Base-by-base conservation (phyloP, 2,888 invertebrate genomes). In the Tromatobia lineatoria region DNA sequence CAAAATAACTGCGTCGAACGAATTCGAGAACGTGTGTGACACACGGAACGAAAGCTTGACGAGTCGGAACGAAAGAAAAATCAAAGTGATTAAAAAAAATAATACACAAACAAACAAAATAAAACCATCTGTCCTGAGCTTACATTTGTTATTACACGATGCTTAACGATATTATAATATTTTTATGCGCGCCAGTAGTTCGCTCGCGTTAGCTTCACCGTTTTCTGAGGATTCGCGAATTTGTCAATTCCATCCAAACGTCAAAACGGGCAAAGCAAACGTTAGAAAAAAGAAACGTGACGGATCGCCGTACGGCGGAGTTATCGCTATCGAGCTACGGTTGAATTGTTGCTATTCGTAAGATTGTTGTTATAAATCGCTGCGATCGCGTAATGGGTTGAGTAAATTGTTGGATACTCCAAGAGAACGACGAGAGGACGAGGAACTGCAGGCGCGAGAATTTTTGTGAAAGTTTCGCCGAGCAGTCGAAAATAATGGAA, bases 81-180 rank as follows among this genome's bases (percentile, higher is more conserved):
- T 64, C 64, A 20, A 70, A 76, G 80, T 64, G 42, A 59, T 50
- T 70, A 23, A 59, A 73, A 42, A 80, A 84, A 74, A 82, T 83
- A 81, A 47, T 66, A 67, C 25, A 83, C 15, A 42, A 85, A 85
- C 82, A 87, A 80, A 78, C 47, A 80, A 82, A 38, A 75, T 76
- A 74, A 83, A 85, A 77, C 85, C 89, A 90, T 92, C 90, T 93
- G 91, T 92, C 92, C 92, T 92, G 92, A 93, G 93, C 93, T 93
- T 93, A 92, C 89, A 92, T 93, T 93, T 93, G 93, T 93, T 93
- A 93, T 90, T 90, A 92, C 90, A 91, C 91, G 88, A 93, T 92
- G 93, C 93, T 93, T 93, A 90, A 92, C 90, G 88, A 92, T 93
- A 93, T 93, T 93, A 93, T 92, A 90, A 92, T 93, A 93, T 93